Evolutionary conservation across 2,113 vertebrate species (phyloP), one percentile per base, ranked within the genome.

Genomic region (Elaphurus davidianus): DNA sequence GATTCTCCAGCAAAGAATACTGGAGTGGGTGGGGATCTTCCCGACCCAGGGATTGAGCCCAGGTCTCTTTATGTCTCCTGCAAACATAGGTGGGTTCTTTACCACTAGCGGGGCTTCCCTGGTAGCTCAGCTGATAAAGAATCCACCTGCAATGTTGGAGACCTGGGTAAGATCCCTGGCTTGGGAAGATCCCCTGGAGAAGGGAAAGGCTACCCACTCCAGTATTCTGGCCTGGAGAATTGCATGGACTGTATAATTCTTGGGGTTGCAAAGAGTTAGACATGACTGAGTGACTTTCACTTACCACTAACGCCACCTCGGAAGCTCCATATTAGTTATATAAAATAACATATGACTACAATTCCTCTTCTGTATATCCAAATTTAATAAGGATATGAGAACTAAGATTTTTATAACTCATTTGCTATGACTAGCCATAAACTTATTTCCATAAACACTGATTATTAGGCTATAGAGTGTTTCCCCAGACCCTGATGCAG

Each of bases 341-440:
- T 55, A 82, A 64, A 81, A 62, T 76, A 76, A 86, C n/a, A 55
- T 27, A 40, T 54, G 47, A 27, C n/a, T 36, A 64, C 6, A 67
- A 45, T n/a, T 64, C 30, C 36, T 64, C 79, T 78, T 64, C 10
- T 45, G n/a, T 84, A 40, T 93, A 55, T 87, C 84, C 71, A 94
- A 33, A 62, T 93, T 85, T 47, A 17, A 11, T 64, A 64, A 79
- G n/a, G 45, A 88, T 64, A 59, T 59, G 30, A 57, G 15, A 57
- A 33, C 4, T 10, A 85, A 86, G 52, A 74, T 30, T 76, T 85
- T 74, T 59, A 47, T 43, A 85, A 85, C 47, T 92, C 28, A 55
- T 47, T 92, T 93, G 7, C 55, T 74, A 14, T 62, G 55, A 81
- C 45, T 86, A 83, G 40, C 83, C n/a, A 54, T 33, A 36, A 28